A percentile compares a stretch with the other conserved stretches of the same genome.
These are phyloP conservation scores for Chymomyza caudatula DNA, from an alignment of 2,888 invertebrate genomes.

Conservation along the genomic window DNA sequence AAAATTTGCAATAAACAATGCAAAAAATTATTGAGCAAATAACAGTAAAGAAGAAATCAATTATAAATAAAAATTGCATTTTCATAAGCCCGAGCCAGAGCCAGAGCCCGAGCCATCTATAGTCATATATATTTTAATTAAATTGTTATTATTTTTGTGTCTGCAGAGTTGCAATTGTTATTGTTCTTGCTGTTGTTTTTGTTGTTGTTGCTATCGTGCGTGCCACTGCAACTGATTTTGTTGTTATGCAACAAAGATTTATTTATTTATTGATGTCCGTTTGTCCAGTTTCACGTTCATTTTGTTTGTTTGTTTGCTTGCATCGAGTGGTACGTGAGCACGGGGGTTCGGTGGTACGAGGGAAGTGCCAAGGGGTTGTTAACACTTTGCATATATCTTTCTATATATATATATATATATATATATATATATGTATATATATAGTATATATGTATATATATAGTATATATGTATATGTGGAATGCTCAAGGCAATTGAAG, in stretches of 20 bases:
- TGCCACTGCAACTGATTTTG: slow-evolving; percentile 55
- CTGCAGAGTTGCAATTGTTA: slow-evolving; percentile 7
- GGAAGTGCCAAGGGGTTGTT: no score
- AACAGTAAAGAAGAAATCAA: slow-evolving; percentile 65
- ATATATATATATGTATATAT: not conserved
- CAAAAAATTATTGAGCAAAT: slow-evolving; percentile 41
- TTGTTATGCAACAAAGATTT: slow-evolving; percentile 68
- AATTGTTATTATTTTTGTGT: slow-evolving; percentile 3
- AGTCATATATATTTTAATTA: slow-evolving; percentile 8
- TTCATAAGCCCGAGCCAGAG: slow-evolving; percentile 54
- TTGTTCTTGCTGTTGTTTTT: slow-evolving; percentile 12
- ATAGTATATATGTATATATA: not conserved
- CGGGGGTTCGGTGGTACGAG: not conserved
- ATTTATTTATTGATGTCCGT: slow-evolving; percentile 68
- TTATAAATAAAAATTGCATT: slow-evolving; percentile 65
- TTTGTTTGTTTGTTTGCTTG: not conserved
- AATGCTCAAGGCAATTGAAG: slow-evolving; percentile 69
- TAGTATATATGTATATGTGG: slow-evolving; percentile 1
- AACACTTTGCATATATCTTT: not conserved
- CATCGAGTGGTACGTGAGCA: not conserved
- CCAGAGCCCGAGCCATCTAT: slow-evolving; percentile 37
- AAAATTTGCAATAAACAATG: not conserved
- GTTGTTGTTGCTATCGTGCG: slow-evolving; percentile 17
- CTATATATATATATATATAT: not conserved
- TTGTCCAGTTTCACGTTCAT: slow-evolving; percentile 3